Conservation (phyloP, 2,797 vertebrate genomes). For the Malurus splendens region DNA sequence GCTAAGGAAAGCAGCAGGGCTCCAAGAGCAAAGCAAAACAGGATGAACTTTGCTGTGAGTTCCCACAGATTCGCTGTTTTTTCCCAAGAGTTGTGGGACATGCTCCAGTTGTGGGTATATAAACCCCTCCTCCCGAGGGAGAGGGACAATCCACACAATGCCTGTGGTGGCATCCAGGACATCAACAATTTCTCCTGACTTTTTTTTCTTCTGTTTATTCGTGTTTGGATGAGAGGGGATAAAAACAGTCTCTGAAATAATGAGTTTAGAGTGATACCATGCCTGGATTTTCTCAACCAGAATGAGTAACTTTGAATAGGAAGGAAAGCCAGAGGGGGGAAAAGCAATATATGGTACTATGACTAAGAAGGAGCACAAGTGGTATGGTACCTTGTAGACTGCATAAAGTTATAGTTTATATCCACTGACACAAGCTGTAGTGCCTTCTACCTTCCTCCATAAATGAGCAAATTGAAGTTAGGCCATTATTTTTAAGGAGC, state of each 20-base stretch:
- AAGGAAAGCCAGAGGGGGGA: neutral
- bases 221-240: neutral
- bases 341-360: neutral
- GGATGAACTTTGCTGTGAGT: neutral
- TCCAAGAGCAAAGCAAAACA: neutral
- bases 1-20: neutral
- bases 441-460: neutral
- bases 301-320: neutral
- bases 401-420: neutral
- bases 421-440: slow-evolving; percentile 4
- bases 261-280: slow-evolving; percentile 17
- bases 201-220: neutral
- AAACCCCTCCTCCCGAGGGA: neutral
- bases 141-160: neutral
- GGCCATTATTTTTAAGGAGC: slow-evolving; percentile 3
- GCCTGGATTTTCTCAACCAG: neutral
- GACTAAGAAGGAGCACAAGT: neutral
- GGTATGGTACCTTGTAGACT: neutral
- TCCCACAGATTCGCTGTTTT: neutral
- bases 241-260: slow-evolving; percentile 40
- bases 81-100: neutral
- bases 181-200: neutral
- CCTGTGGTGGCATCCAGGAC: neutral
- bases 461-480: neutral
- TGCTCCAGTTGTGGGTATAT: neutral